These are phyloP conservation scores for Gobionotothen gibberifrons DNA, from an alignment of 2,797 vertebrate species.

Conservation along the genomic window DNA sequence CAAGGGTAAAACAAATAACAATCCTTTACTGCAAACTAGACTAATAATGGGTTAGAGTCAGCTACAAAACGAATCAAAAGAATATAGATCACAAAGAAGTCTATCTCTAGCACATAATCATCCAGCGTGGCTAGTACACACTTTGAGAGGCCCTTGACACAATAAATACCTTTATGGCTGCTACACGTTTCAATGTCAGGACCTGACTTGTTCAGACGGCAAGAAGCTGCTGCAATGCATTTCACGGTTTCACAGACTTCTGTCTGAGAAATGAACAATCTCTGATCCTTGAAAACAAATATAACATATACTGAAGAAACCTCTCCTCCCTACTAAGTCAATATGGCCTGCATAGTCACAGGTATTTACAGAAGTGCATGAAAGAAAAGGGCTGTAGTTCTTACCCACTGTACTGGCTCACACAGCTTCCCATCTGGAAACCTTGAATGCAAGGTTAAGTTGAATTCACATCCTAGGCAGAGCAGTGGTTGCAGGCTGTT, in stretches of 20 bases:
- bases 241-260: constrained; percentile 44
- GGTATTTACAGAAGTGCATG: constrained; percentile 50
- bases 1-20: background rate
- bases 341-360: constrained; percentile 47
- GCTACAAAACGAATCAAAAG: constrained; percentile 15
- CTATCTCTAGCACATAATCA: background rate
- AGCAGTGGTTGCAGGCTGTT: background rate
- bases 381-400: constrained; percentile 52
- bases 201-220: constrained; percentile 78
- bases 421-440: constrained; percentile 92
- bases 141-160: constrained; percentile 52
- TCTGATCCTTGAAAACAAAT: constrained; percentile 23
- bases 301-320: constrained; percentile 34
- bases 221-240: constrained; percentile 33
- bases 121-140: constrained; percentile 13
- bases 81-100: background rate
- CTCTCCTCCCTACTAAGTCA: constrained; percentile 64
- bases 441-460: constrained; percentile 22
- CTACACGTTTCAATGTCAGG: constrained; percentile 71
- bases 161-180: constrained; percentile 75
- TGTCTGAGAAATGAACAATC: constrained; percentile 15
- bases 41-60: background rate
- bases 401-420: constrained; percentile 94
- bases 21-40: background rate
- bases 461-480: constrained; percentile 63